These are phyloP conservation scores for Drosophila tani DNA, from an alignment of 1,140 invertebrate genomes.

Conservation along the genomic window DNA sequence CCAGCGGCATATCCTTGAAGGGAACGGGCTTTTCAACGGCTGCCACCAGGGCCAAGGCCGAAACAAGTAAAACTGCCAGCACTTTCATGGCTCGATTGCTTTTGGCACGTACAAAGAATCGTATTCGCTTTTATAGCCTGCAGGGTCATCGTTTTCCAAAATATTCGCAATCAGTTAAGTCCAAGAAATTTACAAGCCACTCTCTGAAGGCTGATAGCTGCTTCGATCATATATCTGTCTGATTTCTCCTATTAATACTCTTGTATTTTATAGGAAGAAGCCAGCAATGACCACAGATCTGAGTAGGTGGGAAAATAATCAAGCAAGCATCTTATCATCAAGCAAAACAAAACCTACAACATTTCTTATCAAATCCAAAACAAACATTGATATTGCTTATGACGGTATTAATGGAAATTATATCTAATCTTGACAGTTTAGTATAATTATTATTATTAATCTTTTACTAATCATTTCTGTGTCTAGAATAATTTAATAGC, in stretches of 20 bases:
- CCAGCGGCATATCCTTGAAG: slow-evolving; percentile 44
- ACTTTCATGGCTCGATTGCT: slow-evolving; percentile 22
- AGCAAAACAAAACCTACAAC: neutral
- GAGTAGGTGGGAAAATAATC: slow-evolving; percentile 2
- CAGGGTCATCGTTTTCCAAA: neutral
- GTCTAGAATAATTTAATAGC: no score
- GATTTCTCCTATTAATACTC: no score
- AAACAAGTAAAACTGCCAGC: slow-evolving; percentile 24
- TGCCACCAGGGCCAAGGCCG: slow-evolving; percentile 28
- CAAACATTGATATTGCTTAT: neutral
- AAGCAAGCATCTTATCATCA: neutral
- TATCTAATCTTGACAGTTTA: no score
- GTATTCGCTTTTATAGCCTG: slow-evolving; percentile 8
- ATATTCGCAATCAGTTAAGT: neutral
- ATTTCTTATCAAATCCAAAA: neutral
- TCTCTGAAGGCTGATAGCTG: slow-evolving; percentile 1
- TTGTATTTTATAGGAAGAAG: slow-evolving; percentile 1
- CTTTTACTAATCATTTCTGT: no score
- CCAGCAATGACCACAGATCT: neutral
- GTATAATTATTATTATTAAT: no score
- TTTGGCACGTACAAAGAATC: neutral
- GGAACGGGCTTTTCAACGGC: slow-evolving; percentile 28
- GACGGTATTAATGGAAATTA: no score
- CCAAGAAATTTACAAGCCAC: slow-evolving; percentile 9
- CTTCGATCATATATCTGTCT: slow-evolving; percentile 9